Base-by-base conservation (phyloP, 2,888 invertebrate genomes). In the Lordiphosa andalusiaca region DNA sequence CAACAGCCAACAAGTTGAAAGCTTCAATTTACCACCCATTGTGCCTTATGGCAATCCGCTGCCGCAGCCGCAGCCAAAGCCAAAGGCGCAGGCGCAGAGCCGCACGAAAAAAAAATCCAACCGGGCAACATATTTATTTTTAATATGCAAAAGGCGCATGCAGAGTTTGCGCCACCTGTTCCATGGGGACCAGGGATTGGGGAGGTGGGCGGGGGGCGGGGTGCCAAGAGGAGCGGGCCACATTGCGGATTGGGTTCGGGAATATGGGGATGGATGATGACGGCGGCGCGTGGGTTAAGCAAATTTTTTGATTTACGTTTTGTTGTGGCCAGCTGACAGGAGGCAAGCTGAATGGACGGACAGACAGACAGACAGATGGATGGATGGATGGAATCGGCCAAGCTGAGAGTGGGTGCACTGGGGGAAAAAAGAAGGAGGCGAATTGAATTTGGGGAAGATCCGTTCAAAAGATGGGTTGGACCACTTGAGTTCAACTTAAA, bases 21-120 rank as follows among this genome's bases (percentile, higher is more conserved):
- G 85, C 85, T 81, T 85, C 80, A 81, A 81, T 81, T 81, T 85
- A 85, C 80, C 80, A 85, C 80, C 80, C 80, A 81, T 85, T 81
- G 80, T 80, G 80, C 67, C 50, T 75, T 77, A 69, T 81, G 78
- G 84, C 74, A 71, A 59, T 52, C 36, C 49, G 39, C 58, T 25
- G 38, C 25, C 36, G 23, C 42, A 52, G 36, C 30, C 53, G 38
- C 44, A 47, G 51, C 25, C 36, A 19, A 42, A 52, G 36, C 30
- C 53, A 44, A 53, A 47, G 51, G 49, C 37, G 44, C 33, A 42
- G 52, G 60, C 67, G 54, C 54, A 47, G 9, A 30, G 9, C 30
- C 30, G 30, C 30, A 30, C 30, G n/a, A n/a, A n/a, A 25, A 2
- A 10, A 16, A 9, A 39, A 23, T 33, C 25, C 19, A 50, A 23